Conservation (phyloP, 1,140 invertebrate genomes). For the Heliconius congener region DNA sequence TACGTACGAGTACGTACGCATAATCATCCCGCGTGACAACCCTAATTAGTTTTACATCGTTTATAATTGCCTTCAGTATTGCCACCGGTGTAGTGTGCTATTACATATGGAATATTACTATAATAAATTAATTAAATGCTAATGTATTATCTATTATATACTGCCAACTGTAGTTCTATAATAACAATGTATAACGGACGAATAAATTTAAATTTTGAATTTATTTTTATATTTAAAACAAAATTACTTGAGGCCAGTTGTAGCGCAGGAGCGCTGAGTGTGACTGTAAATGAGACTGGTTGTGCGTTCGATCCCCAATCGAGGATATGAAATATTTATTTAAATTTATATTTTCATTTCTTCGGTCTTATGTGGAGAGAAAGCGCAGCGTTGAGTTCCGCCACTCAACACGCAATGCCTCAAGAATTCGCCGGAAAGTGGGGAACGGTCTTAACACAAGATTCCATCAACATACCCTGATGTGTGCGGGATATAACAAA, state of each 20-base stretch:
- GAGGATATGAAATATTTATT: no score
- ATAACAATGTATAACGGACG: not conserved
- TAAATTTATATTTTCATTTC: no score
- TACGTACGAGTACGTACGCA: not conserved
- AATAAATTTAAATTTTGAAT: not conserved
- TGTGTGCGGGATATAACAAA: no score
- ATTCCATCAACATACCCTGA: no score
- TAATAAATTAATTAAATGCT: slow-evolving; percentile 38
- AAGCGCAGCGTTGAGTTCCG: no score
- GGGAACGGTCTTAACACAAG: no score
- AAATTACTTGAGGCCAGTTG: not conserved
- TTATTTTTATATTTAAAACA: not conserved
- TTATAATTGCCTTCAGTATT: slow-evolving; percentile 29
- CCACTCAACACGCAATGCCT: no score
- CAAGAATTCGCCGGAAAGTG: no score
- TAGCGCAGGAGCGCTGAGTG: no score
- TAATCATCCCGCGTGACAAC: slow-evolving; percentile 33
- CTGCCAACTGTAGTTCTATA: not conserved
- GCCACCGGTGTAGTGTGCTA: slow-evolving; percentile 30
- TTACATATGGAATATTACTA: slow-evolving; percentile 36
- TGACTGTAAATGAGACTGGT: no score
- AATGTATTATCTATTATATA: slow-evolving; percentile 14
- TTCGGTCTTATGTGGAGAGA: no score
- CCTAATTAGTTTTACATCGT: slow-evolving; percentile 38
- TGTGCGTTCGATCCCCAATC: no score